Conservation (phyloP, 2,888 invertebrate genomes). For the Hemaris fuciformis region DNA sequence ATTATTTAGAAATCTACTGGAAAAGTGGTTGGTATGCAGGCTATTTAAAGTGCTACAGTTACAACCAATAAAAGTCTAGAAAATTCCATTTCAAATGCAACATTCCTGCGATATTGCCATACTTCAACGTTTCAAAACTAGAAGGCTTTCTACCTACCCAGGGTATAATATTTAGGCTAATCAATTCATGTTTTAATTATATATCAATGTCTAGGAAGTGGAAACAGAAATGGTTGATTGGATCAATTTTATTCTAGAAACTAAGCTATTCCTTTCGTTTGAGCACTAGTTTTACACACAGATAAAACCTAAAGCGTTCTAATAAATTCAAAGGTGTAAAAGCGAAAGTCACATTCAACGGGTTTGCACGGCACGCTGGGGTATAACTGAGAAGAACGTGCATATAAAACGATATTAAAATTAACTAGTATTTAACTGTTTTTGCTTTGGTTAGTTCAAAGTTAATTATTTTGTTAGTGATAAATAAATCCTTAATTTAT, state of each 20-base stretch:
- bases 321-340: conserved; percentile 8
- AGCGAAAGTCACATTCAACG: neutral
- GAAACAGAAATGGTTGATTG: conserved; percentile 3
- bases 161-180: conserved; percentile 9
- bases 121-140: neutral
- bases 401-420: neutral
- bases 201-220: conserved; percentile 1
- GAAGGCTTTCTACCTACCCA: neutral
- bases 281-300: neutral
- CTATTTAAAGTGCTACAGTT: neutral
- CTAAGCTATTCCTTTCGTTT: conserved; percentile 8
- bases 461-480: neutral
- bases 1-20: neutral
- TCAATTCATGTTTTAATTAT: conserved; percentile 14
- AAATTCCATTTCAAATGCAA: conserved; percentile 3
- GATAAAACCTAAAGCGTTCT: conserved; percentile 1
- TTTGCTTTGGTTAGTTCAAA: neutral
- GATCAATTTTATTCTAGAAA: conserved; percentile 7
- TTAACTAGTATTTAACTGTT: neutral
- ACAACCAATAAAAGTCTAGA: conserved; percentile 5
- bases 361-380: neutral
- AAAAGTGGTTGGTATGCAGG: neutral
- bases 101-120: neutral
- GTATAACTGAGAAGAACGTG: neutral
- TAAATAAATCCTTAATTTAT: too few relatives aligned